Evolutionary conservation across 1,140 invertebrate species (phyloP).

Genomic region (Agrypnia vestita): DNA sequence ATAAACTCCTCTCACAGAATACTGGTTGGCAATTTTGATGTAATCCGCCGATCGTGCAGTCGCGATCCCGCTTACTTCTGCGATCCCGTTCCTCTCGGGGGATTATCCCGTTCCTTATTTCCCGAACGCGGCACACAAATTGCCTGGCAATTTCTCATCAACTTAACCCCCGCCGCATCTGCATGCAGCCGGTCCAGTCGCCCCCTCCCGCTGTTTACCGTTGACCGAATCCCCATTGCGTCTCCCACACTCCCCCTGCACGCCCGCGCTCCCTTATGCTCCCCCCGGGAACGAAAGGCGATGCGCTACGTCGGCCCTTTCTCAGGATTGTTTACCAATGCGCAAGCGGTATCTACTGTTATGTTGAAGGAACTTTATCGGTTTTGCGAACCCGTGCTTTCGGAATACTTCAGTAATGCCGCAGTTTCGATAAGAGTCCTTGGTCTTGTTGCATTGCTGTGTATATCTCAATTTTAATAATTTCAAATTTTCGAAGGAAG

Average conservation of each 20-base stretch:
- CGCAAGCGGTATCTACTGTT: neutral
- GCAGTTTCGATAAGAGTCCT: no score
- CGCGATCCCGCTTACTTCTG: neutral
- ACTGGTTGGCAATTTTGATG: no score
- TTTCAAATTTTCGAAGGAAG: no score
- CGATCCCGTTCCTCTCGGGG: neutral
- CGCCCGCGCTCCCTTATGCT: neutral
- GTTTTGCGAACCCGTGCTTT: neutral
- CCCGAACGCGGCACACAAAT: neutral
- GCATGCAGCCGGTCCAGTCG: neutral
- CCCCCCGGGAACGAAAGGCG: neutral
- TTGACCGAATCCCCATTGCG: neutral
- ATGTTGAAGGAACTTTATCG: neutral
- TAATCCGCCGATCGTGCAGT: neutral
- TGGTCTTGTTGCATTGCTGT: no score
- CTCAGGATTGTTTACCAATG: neutral
- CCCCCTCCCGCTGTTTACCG: conserved; percentile 8
- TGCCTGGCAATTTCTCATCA: neutral
- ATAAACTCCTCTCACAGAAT: no score
- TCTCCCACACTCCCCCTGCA: neutral
- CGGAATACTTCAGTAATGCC: no score
- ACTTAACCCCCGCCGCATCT: neutral
- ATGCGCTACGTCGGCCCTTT: neutral
- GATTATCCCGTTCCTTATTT: neutral
- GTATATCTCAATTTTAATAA: no score